Evolutionary conservation across 2,113 vertebrate species (phyloP).

Genomic region (Sialia sialis): DNA sequence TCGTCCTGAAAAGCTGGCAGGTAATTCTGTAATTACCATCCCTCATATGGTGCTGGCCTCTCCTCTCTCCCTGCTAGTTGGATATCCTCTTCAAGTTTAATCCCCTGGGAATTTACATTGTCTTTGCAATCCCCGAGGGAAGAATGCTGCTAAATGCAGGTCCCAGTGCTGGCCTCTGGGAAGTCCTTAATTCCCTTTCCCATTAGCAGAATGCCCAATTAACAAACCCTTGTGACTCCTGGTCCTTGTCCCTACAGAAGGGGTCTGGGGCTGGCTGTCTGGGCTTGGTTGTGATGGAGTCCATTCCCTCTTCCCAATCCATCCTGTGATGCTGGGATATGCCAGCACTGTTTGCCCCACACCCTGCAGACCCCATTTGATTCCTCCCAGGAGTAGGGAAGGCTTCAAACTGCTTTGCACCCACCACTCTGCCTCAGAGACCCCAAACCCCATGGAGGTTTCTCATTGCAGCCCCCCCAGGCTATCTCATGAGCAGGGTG

Average conservation of each 20-base stretch:
- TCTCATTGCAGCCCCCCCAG: neutral
- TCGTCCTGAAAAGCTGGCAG: neutral
- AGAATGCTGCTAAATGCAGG: neutral
- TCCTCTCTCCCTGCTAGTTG: neutral
- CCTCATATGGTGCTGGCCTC: neutral
- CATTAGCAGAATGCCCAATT: neutral
- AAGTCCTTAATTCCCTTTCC: neutral
- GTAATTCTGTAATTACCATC: neutral
- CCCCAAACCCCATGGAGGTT: neutral
- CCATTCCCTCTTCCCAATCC: neutral
- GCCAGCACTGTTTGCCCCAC: neutral
- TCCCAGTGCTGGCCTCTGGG: neutral
- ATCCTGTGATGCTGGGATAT: rapidly evolving
- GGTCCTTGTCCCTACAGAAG: neutral
- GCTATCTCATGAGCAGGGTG: neutral
- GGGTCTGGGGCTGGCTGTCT: rapidly evolving
- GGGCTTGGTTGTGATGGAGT: neutral
- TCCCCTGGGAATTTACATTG: neutral
- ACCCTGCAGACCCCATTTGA: neutral
- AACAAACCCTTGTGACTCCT: neutral
- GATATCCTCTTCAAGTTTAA: neutral
- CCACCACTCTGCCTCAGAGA: rapidly evolving
- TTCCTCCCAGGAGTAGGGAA: neutral
- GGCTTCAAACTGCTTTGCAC: neutral
- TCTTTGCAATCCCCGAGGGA: neutral